Percentiles rank a stretch among this genome's conserved stretches.
Evolutionary conservation across 2,797 vertebrate species (phyloP).

Genomic region (Coccyzus lansbergi): DNA sequence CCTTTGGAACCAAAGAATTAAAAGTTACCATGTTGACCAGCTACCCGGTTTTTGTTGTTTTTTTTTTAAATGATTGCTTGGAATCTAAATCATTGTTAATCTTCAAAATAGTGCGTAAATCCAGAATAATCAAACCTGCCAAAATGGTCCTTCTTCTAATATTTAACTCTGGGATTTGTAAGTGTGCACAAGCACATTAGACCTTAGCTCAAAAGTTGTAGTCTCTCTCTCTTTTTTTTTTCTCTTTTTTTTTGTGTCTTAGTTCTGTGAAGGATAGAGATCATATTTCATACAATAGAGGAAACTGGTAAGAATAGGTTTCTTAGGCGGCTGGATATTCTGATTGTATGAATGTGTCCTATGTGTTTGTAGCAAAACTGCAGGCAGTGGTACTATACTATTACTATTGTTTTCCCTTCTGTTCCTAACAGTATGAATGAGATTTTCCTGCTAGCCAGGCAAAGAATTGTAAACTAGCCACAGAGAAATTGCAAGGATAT

Average conservation of each 20-base stretch:
- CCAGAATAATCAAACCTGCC: background rate
- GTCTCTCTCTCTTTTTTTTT: background rate
- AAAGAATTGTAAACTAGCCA: background rate
- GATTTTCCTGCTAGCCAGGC: background rate
- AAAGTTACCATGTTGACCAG: background rate
- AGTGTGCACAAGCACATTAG: background rate
- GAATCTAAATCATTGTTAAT: background rate
- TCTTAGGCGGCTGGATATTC: background rate
- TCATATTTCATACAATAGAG: background rate
- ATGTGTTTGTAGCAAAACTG: background rate
- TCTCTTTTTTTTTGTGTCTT: background rate
- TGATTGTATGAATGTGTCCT: background rate
- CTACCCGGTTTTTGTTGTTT: background rate
- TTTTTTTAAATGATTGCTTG: background rate
- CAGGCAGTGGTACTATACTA: background rate
- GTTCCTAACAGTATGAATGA: background rate
- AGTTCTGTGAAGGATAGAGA: background rate
- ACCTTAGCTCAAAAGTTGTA: fast-evolving
- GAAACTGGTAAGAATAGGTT: background rate
- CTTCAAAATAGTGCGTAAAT: background rate
- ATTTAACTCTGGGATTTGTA: background rate
- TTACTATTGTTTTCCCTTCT: background rate
- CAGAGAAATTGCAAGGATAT: background rate
- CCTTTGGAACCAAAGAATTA: background rate
- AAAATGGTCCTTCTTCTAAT: background rate